These are phyloP conservation scores for Drosophila hydei DNA, from an alignment of 1,140 invertebrate genomes.

Conservation along the genomic window DNA sequence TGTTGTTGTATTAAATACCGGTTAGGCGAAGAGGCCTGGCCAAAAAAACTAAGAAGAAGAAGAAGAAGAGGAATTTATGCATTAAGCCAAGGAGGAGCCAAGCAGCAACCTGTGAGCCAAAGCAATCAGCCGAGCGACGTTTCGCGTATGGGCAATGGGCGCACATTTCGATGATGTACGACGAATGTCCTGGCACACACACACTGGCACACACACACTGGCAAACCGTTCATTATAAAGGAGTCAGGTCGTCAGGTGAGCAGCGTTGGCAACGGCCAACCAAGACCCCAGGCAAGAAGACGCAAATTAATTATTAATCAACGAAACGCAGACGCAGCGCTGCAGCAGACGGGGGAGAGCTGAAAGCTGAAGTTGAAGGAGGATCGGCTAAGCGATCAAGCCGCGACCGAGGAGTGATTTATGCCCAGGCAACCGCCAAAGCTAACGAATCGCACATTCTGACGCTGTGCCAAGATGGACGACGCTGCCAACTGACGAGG, in stretches of 20 bases:
- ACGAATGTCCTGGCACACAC: slow-evolving; percentile 73
- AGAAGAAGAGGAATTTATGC: slow-evolving; percentile 55
- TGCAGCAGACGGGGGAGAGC: slow-evolving; percentile 3
- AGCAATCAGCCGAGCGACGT: slow-evolving; percentile 60
- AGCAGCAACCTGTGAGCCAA: slow-evolving; percentile 66
- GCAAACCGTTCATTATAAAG: slow-evolving; percentile 80
- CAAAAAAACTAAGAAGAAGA: slow-evolving; percentile 11
- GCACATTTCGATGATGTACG: slow-evolving; percentile 75
- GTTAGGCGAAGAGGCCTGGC: slow-evolving; percentile 48
- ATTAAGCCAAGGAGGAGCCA: slow-evolving; percentile 53
- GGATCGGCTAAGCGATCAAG: slow-evolving; percentile 54
- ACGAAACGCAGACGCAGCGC: slow-evolving; percentile 62
- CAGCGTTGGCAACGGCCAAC: slow-evolving; percentile 30
- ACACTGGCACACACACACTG: not conserved
- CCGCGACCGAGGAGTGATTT: slow-evolving; percentile 60
- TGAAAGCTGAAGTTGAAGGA: slow-evolving; percentile 27
- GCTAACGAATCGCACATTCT: slow-evolving; percentile 73
- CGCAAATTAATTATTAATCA: slow-evolving; percentile 83
- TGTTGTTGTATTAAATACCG: slow-evolving; percentile 60
- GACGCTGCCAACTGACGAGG: slow-evolving; percentile 57
- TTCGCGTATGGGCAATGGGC: slow-evolving; percentile 26
- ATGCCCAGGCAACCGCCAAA: slow-evolving; percentile 68
- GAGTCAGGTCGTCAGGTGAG: slow-evolving; percentile 75
- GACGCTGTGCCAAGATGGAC: slow-evolving; percentile 76
- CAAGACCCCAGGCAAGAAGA: slow-evolving; percentile 59